Evolutionary conservation across 2,797 vertebrate genomes (phyloP), one percentile per base, ranked within the genome.

Genomic region (Syngnathus rostellatus): DNA sequence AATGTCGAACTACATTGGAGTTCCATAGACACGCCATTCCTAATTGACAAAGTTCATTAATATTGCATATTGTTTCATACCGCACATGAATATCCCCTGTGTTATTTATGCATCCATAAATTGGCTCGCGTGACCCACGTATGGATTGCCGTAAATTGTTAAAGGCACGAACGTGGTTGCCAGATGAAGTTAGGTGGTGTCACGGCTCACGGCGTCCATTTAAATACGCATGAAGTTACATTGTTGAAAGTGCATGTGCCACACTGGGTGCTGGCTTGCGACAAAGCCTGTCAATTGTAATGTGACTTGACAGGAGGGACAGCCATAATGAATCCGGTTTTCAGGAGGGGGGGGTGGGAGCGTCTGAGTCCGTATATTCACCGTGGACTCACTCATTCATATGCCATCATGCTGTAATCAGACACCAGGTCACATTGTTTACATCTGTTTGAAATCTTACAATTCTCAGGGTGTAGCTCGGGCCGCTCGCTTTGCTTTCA

Each of bases 351-450:
- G 14, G 16, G 11, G 11, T 8, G 40, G 43, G 81, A 81, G 70
- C 37, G 21, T 67, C 72, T 71, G 64, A 66, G 11, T 61, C 67
- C 40, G 66, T 80, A 72, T 64, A 83, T 86, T 85, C 77, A 72
- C 64, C 16, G 68, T 53, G 70, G 76, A 77, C 77, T 81, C 72
- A 77, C 77, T 81, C 72, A 85, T 86, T 85, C 77, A 82, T 82
- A 86, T 83, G 81, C 79, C 84, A 68, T 74, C 60, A 66, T 71
- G 74, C 75, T 79, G 67, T 69, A 80, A 85, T 82, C 77, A 78
- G 68, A 79, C 75, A 69, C 63, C 77, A 81, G 81, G 74, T 80
- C 79, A 31, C 31, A 78, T 54, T 65, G 75, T 74, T 68, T 70
- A 19, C 84, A 85, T 81, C 85, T 3, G 31, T 78, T 85, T 86